A percentile compares a stretch with the other conserved stretches of the same genome.
Conservation (phyloP, 2,888 invertebrate species). For the Drosophila aldrichi region DNA sequence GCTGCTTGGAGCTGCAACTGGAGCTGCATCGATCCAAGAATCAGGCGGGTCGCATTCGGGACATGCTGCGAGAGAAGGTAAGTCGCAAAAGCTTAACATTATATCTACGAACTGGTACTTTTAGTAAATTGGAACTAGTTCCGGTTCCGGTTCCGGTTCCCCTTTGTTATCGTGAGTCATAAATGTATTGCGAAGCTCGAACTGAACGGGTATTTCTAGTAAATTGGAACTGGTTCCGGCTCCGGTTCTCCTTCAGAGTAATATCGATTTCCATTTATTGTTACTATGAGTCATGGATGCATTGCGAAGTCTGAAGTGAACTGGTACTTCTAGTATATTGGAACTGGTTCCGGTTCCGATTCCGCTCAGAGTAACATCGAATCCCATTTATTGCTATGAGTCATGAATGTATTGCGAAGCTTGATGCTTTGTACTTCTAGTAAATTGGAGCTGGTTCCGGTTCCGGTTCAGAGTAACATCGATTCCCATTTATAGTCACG, state of each 20-base stretch:
- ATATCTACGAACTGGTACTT: not conserved
- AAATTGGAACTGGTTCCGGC: not conserved
- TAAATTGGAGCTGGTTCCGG: not conserved
- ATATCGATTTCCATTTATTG: too few species aligned
- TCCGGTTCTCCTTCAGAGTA: not conserved
- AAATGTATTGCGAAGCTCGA: too few species aligned
- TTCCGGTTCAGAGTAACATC: too few species aligned
- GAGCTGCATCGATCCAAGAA: slow-evolving; percentile 94
- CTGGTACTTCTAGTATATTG: too few species aligned
- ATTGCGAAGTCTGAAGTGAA: too few species aligned
- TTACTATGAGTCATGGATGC: not conserved
- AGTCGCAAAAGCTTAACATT: slow-evolving; percentile 65
- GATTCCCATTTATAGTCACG: too few species aligned
- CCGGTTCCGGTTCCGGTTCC: not conserved
- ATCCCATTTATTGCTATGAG: too few species aligned
- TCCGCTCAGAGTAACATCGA: too few species aligned
- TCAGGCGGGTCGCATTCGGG: slow-evolving; percentile 94
- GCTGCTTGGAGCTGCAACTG: slow-evolving; percentile 93
- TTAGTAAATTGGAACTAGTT: not conserved
- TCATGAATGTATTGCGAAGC: too few species aligned
- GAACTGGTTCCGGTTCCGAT: too few species aligned
- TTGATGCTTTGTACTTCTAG: not conserved
- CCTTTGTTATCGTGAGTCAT: too few species aligned
- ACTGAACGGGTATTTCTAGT: not conserved
- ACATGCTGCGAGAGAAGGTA: slow-evolving; percentile 96